Percentiles rank a stretch among this genome's conserved stretches.
These are phyloP conservation scores for Mamestra brassicae DNA, from an alignment of 2,888 invertebrate genomes.

Conservation along the genomic window DNA sequence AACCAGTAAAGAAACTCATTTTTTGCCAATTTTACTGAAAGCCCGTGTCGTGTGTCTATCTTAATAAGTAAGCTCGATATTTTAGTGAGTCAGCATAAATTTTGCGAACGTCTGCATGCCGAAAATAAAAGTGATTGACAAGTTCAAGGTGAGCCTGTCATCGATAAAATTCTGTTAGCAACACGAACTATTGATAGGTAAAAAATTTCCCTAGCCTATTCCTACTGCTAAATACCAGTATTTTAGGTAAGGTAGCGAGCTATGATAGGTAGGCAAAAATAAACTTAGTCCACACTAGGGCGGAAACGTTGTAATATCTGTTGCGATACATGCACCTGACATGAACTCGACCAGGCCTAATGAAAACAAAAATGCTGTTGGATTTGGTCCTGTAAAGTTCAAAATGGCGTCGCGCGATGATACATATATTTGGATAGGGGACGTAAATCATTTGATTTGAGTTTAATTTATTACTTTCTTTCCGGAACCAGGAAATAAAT, in stretches of 20 bases:
- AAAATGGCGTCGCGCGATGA: too few relatives aligned
- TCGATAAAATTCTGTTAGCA: constrained; percentile 11
- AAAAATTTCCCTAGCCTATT: too few relatives aligned
- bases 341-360: too few relatives aligned
- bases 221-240: too few relatives aligned
- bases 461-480: too few relatives aligned
- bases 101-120: constrained; percentile 23
- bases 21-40: constrained; percentile 9
- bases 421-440: too few relatives aligned
- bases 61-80: constrained; percentile 34
- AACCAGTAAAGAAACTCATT: background rate
- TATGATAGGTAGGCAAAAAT: background rate
- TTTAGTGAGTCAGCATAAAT: constrained; percentile 29
- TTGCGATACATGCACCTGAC: too few relatives aligned
- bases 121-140: constrained; percentile 35
- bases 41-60: constrained; percentile 34
- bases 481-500: too few relatives aligned
- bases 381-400: too few relatives aligned
- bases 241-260: too few relatives aligned
- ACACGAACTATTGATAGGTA: background rate
- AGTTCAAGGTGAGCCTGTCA: constrained; percentile 37
- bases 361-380: too few relatives aligned
- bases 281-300: background rate
- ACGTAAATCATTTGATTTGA: too few relatives aligned
- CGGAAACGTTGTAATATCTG: background rate